Evolutionary conservation across 2,888 invertebrate species (phyloP).

Genomic region (Agrochola lota): DNA sequence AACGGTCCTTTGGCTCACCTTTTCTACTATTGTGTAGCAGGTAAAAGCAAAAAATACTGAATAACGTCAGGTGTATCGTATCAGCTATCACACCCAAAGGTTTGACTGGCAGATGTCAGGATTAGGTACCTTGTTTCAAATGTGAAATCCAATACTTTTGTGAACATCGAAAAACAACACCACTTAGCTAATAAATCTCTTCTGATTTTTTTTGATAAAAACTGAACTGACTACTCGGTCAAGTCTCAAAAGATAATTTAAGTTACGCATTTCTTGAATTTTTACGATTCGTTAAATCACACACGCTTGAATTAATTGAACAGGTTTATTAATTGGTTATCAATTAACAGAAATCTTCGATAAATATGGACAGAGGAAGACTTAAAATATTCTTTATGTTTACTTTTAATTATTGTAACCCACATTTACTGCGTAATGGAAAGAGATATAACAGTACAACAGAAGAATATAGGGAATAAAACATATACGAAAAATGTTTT

Average conservation of each 20-base stretch:
- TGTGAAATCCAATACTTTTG: slow-evolving; percentile 54
- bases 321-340: slow-evolving; percentile 54
- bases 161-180: slow-evolving; percentile 31
- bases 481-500: not conserved
- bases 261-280: not conserved
- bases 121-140: slow-evolving; percentile 38
- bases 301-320: slow-evolving; percentile 20
- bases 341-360: slow-evolving; percentile 38
- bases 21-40: slow-evolving; percentile 9
- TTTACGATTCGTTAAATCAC: slow-evolving; percentile 26
- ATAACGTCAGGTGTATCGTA: slow-evolving; percentile 36
- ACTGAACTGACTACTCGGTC: not conserved
- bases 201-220: slow-evolving; percentile 30
- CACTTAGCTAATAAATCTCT: slow-evolving; percentile 25
- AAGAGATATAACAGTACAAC: slow-evolving; percentile 2
- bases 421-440: slow-evolving; percentile 15
- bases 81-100: slow-evolving; percentile 29
- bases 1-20: not conserved
- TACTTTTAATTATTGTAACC: slow-evolving; percentile 51
- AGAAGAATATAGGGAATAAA: not conserved
- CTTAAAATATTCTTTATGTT: slow-evolving; percentile 31
- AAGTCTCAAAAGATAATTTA: slow-evolving; percentile 2
- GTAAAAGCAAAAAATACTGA: slow-evolving; percentile 27
- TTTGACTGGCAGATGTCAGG: slow-evolving; percentile 60
- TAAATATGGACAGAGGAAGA: slow-evolving; percentile 32